Evolutionary conservation across 1,140 invertebrate species (phyloP).

Genomic region (Aricia agestis): DNA sequence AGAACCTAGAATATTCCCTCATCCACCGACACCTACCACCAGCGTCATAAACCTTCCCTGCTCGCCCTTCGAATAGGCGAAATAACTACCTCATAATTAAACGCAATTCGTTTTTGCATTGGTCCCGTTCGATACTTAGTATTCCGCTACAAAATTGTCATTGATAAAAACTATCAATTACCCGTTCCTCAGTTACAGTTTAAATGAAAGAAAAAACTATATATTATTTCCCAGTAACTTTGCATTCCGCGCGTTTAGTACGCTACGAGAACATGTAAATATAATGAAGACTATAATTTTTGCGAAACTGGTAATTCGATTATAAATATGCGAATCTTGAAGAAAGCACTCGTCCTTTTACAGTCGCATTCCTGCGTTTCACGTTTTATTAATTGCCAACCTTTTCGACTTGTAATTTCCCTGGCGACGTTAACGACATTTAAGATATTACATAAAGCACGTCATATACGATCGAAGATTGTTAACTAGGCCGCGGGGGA

Average conservation of each 20-base stretch:
- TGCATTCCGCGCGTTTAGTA: neutral
- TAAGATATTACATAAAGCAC: conserved; percentile 1
- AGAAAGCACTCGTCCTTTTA: conserved; percentile 5
- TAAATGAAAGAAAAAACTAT: neutral
- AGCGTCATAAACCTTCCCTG: conserved; percentile 32
- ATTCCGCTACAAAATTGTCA: neutral
- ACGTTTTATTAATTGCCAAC: conserved; percentile 4
- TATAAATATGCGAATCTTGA: conserved; percentile 1
- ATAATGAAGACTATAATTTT: neutral
- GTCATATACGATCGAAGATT: conserved; percentile 37
- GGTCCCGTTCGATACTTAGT: neutral
- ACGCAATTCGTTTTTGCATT: neutral
- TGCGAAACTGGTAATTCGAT: conserved; percentile 9
- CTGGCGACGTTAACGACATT: neutral
- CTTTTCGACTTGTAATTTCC: neutral
- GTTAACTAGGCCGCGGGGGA: conserved; percentile 54
- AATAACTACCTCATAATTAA: conserved; percentile 7
- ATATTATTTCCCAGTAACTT: neutral
- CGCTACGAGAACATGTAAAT: neutral
- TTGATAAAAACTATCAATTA: neutral
- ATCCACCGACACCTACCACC: conserved; percentile 33
- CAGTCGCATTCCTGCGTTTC: neutral
- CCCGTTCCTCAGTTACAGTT: neutral
- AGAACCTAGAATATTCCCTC: conserved; percentile 40
- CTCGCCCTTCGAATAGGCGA: conserved; percentile 18